Conservation (phyloP, 1,140 invertebrate genomes). For the Drosophila nasuta region DNA sequence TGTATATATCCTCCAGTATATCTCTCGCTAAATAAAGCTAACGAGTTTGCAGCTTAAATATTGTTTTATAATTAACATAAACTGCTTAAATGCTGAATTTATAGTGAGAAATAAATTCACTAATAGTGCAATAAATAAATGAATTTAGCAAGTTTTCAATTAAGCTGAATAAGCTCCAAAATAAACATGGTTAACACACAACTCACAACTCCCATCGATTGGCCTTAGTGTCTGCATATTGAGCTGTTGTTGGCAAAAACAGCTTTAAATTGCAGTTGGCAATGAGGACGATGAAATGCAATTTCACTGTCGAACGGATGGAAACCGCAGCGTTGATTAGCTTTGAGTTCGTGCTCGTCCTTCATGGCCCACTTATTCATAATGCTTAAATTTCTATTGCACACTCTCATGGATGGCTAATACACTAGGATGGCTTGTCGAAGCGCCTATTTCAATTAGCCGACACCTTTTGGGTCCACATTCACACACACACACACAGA, state of each 20-base stretch:
- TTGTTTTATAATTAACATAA: no score
- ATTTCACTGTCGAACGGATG: not conserved
- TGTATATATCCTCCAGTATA: no score
- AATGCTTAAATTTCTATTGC: conserved; percentile 40
- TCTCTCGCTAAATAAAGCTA: no score
- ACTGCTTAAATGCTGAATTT: no score
- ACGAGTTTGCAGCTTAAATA: no score
- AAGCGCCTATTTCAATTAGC: conserved; percentile 71
- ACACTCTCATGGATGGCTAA: not conserved
- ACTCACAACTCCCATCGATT: not conserved
- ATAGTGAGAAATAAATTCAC: no score
- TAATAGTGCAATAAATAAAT: no score
- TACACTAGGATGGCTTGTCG: conserved; percentile 12
- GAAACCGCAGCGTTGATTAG: conserved; percentile 24
- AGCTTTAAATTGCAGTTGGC: not conserved
- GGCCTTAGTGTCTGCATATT: not conserved
- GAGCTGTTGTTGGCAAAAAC: not conserved
- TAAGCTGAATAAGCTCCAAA: no score
- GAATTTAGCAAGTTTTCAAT: no score
- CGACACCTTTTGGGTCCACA: conserved; percentile 47
- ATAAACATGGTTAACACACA: no score
- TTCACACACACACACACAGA: not conserved
- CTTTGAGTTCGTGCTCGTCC: conserved; percentile 32
- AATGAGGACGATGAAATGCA: not conserved
- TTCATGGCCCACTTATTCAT: conserved; percentile 36